Percentiles rank a stretch among this genome's conserved stretches.
These are phyloP conservation scores for Drosophila bunnanda DNA, from an alignment of 2,888 invertebrate species.

Conservation along the genomic window DNA sequence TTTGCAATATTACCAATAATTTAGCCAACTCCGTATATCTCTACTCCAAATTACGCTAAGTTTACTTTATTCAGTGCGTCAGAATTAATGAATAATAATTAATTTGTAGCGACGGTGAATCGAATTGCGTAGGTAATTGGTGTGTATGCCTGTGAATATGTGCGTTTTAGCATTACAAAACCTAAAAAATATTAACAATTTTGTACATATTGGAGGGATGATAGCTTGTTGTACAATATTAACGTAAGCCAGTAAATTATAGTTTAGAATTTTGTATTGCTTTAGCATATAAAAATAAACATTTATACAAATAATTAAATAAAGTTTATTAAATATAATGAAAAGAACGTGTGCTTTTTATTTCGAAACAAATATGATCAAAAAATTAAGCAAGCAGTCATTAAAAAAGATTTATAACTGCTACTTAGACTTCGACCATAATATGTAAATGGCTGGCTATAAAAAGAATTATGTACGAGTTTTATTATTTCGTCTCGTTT, in stretches of 20 bases:
- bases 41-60: slow-evolving; percentile 14
- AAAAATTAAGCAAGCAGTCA: no score
- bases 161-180: slow-evolving; percentile 72
- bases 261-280: slow-evolving; percentile 64
- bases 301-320: slow-evolving; percentile 14
- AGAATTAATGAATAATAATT: slow-evolving; percentile 23
- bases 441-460: no score
- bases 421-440: no score
- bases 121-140: slow-evolving; percentile 22
- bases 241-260: slow-evolving; percentile 43
- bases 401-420: no score
- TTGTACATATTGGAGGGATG: slow-evolving; percentile 56
- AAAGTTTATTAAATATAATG: slow-evolving; percentile 30
- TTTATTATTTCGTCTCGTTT: no score
- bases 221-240: slow-evolving; percentile 23
- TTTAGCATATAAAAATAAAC: slow-evolving; percentile 60
- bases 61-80: slow-evolving; percentile 13
- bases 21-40: slow-evolving; percentile 16
- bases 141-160: slow-evolving; percentile 41
- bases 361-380: no score
- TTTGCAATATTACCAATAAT: slow-evolving; percentile 68
- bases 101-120: slow-evolving; percentile 20
- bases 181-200: slow-evolving; percentile 28
- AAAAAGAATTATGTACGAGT: no score
- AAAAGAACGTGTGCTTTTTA: not conserved